A percentile compares a stretch with the other conserved stretches of the same genome.
phyloP scores from a whole-genome alignment of 2,888 invertebrate species.

The Drosophila picticornis region DNA sequence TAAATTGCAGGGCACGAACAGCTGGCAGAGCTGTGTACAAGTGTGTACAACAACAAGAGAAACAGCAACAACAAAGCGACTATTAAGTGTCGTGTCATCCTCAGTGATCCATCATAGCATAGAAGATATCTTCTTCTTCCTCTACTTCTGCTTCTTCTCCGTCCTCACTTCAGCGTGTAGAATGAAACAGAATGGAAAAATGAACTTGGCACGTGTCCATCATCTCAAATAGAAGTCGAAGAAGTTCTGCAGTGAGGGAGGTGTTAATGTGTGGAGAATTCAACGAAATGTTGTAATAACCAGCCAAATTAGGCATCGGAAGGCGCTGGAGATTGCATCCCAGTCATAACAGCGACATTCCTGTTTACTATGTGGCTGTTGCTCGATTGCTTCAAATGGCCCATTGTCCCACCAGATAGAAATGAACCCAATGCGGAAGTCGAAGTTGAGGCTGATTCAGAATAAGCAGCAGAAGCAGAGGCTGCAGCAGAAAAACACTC shows the following conservation, averaged over 20 bases:
- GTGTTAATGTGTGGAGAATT: conserved; percentile 52
- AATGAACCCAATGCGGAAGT: conserved; percentile 71
- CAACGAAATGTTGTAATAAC: conserved; percentile 64
- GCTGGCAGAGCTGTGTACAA: conserved; percentile 42
- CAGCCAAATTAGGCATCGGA: conserved; percentile 63
- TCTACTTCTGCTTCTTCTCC: background rate
- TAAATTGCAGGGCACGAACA: conserved; percentile 73
- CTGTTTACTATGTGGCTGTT: conserved; percentile 6
- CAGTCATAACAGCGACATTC: conserved; percentile 37
- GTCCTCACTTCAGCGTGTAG: conserved; percentile 3
- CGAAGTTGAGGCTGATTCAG: conserved; percentile 15
- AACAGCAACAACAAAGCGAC: conserved; percentile 55
- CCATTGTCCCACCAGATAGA: conserved; percentile 60
- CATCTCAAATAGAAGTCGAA: conserved; percentile 50
- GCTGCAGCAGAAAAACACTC: conserved; percentile 66
- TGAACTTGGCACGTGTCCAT: conserved; percentile 77
- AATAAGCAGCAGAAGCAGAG: conserved; percentile 66
- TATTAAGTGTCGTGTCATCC: conserved; percentile 78
- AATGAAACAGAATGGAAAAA: conserved; percentile 44
- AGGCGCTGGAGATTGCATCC: conserved; percentile 56
- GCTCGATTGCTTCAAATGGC: conserved; percentile 51
- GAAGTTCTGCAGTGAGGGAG: conserved; percentile 45
- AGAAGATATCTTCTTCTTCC: conserved; percentile 45
- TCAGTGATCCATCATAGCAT: conserved; percentile 74
- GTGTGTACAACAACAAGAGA: conserved; percentile 21